These are phyloP conservation scores for Ctenomys sociabilis DNA, from an alignment of 2,113 vertebrate species.

Conservation along the genomic window DNA sequence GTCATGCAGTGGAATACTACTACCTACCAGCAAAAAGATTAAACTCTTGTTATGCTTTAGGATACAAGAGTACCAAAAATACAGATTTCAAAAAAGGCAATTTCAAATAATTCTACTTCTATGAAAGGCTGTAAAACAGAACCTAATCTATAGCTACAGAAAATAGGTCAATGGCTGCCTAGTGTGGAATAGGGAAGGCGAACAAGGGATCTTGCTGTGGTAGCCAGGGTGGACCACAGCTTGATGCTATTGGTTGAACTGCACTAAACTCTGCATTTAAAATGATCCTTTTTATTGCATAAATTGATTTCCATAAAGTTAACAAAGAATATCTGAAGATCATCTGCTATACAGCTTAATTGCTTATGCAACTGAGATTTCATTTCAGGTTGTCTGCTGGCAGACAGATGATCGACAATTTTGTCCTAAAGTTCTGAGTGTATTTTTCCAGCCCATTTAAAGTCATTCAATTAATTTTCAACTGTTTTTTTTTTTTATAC, in stretches of 20 bases:
- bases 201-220: neutral
- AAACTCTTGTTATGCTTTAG: neutral
- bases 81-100: neutral
- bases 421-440: conserved; percentile 32
- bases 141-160: neutral
- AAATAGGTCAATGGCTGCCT: neutral
- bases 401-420: neutral
- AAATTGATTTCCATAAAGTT: neutral
- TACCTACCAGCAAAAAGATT: neutral
- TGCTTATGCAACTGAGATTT: neutral
- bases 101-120: neutral
- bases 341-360: neutral
- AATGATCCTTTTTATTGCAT: neutral
- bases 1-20: neutral
- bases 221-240: neutral
- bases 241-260: neutral
- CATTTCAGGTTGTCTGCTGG: neutral
- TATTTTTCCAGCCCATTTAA: neutral
- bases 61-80: neutral
- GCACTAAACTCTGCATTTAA: neutral
- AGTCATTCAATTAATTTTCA: conserved; percentile 28
- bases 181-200: neutral
- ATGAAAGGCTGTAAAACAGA: neutral
- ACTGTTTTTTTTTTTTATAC: neutral
- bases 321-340: neutral